Evolutionary conservation across 2,113 vertebrate genomes (phyloP).

Genomic region (Bufo gargarizans): DNA sequence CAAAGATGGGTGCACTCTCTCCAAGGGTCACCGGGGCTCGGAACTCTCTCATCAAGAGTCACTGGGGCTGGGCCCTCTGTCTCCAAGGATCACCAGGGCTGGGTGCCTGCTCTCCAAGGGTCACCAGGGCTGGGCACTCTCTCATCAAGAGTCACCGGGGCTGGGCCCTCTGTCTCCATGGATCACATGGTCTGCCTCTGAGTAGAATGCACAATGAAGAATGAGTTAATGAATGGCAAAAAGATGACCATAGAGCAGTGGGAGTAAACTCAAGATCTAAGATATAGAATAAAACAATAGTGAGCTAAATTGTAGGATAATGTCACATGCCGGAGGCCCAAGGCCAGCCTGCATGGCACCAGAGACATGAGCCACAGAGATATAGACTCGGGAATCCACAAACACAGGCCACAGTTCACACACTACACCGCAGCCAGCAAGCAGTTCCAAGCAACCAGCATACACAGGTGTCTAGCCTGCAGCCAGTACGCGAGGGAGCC

Average conservation of each 20-base stretch:
- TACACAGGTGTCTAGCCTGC: too few species aligned
- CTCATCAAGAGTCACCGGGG: neutral
- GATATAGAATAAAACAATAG: neutral
- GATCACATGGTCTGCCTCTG: neutral
- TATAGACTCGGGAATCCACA: too few species aligned
- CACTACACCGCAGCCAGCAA: too few species aligned
- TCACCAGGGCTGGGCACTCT: neutral
- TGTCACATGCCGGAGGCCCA: too few species aligned
- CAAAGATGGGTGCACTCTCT: neutral
- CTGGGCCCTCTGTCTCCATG: neutral
- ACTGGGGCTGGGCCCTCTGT: too few species aligned
- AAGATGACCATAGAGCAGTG: neutral
- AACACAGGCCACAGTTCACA: too few species aligned
- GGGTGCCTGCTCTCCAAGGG: neutral
- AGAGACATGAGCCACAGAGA: too few species aligned
- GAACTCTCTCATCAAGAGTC: neutral
- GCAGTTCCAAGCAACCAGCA: too few species aligned
- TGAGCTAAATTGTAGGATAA: neutral
- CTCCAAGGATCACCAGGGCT: neutral
- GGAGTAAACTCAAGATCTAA: neutral
- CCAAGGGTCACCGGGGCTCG: too few species aligned
- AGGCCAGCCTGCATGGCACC: too few species aligned
- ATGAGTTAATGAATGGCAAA: neutral
- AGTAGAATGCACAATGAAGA: neutral
- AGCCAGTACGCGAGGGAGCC: too few species aligned